Evolutionary conservation across 2,797 vertebrate genomes (phyloP), one percentile per base, ranked within the genome.

Genomic region (Anas bernieri): DNA sequence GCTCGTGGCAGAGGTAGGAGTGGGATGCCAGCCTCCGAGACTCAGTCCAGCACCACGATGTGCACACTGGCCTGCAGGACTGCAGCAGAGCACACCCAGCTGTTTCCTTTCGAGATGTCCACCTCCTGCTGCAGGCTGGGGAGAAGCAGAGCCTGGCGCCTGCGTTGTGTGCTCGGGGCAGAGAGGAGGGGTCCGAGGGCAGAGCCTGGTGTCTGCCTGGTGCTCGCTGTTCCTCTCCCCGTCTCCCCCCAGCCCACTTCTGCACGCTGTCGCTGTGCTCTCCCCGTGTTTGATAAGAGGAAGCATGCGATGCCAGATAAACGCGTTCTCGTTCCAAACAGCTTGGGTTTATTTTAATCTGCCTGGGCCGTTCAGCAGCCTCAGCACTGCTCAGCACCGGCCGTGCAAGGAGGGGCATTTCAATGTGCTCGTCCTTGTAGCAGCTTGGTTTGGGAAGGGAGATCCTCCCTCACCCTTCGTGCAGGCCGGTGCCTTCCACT

Each of bases 281-380:
- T 94, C 92, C 94, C 78, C 92, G 15, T 82, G 83, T 92, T 94
- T 96, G 94, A 92, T 91, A 94, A 94, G 92, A 95, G 89, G 94
- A 95, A 95, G 89, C 73, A 88, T 91, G 72, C 1, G 78, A 93
- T 97, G 90, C 93, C 94, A 97, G 95, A 94, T 96, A 96, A 96
- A 96, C 92, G 90, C 94, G 82, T 94, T 90, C 94, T 84, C 77
- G 81, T 93, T 96, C 91, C 90, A 96, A 96, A 96, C 94, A 94
- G 88, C 91, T 93, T 90, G 89, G 90, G 88, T 96, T 97, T 97
- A 96, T 97, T 97, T 97, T 96, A 96, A 96, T 96, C 96, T 94
- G 96, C 96, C 83, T 90, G 83, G 96, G 96, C 96, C 43, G 62
- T 96, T 96, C 95, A 94, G 96, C 96, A 96, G 96, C 83, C 92